Percentiles rank a stretch among this genome's conserved stretches.
phyloP scores from a whole-genome alignment of 2,888 invertebrate species.

The Notodonta dromedarius region DNA sequence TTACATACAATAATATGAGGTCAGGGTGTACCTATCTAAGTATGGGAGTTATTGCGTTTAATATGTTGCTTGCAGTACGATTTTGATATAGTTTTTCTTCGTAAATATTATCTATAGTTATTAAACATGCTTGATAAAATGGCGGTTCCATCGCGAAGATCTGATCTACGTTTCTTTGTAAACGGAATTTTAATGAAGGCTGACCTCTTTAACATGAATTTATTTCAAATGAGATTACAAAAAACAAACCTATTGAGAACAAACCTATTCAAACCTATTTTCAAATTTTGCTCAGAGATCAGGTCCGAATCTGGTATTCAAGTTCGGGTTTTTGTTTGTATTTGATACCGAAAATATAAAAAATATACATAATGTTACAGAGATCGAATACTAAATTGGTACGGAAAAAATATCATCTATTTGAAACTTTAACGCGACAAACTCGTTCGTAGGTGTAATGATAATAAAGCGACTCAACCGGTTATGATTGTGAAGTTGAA shows the following conservation, averaged over 20 bases:
- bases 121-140: not conserved
- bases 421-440: not conserved
- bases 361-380: too few relatives aligned
- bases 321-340: too few relatives aligned
- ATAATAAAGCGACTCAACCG: not conserved
- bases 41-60: too few relatives aligned
- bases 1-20: too few relatives aligned
- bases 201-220: not conserved
- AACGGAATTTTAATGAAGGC: conserved; percentile 2
- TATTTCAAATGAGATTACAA: too few relatives aligned
- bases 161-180: not conserved
- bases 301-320: too few relatives aligned
- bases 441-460: not conserved
- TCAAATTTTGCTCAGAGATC: too few relatives aligned
- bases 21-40: too few relatives aligned
- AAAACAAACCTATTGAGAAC: too few relatives aligned
- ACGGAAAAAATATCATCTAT: not conserved
- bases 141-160: not conserved
- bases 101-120: not conserved
- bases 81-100: too few relatives aligned
- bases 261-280: too few relatives aligned
- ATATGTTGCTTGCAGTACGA: too few relatives aligned
- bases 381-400: not conserved
- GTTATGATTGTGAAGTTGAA: not conserved
- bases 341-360: not conserved